A percentile compares a stretch with the other conserved stretches of the same genome.
Conservation (phyloP, 2,888 invertebrate genomes). For the Rhyacophila evoluta region DNA sequence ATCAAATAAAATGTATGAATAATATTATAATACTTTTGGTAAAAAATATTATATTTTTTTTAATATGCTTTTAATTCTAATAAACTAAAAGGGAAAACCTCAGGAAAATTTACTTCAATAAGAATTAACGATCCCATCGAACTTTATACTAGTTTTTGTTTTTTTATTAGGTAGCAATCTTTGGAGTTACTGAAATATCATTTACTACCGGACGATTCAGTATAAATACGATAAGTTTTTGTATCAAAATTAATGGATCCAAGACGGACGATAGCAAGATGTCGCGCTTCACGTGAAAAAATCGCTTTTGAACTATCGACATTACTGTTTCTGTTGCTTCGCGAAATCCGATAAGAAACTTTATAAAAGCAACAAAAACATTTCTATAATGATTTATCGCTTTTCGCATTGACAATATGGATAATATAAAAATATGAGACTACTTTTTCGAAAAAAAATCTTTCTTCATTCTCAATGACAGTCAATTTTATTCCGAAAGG, state of each 20-base stretch:
- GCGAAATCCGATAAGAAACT: constrained; percentile 13
- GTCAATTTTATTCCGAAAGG: too few relatives aligned
- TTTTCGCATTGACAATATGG: neutral
- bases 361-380: constrained; percentile 18
- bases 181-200: neutral
- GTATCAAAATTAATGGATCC: constrained; percentile 30
- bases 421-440: neutral
- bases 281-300: constrained; percentile 27
- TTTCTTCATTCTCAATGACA: too few relatives aligned
- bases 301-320: constrained; percentile 22
- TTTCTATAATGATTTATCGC: neutral
- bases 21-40: too few relatives aligned
- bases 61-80: too few relatives aligned
- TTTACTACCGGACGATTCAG: constrained; percentile 36
- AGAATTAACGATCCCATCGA: too few relatives aligned
- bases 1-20: too few relatives aligned
- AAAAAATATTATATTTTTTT: too few relatives aligned
- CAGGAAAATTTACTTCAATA: too few relatives aligned
- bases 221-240: constrained; percentile 44
- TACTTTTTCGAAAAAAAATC: neutral
- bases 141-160: constrained; percentile 18
- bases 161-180: constrained; percentile 4
- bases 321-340: constrained; percentile 14
- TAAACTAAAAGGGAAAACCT: too few relatives aligned
- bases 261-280: constrained; percentile 33